Conservation (phyloP, 1,140 invertebrate genomes). For the Chlorops oryzae region DNA sequence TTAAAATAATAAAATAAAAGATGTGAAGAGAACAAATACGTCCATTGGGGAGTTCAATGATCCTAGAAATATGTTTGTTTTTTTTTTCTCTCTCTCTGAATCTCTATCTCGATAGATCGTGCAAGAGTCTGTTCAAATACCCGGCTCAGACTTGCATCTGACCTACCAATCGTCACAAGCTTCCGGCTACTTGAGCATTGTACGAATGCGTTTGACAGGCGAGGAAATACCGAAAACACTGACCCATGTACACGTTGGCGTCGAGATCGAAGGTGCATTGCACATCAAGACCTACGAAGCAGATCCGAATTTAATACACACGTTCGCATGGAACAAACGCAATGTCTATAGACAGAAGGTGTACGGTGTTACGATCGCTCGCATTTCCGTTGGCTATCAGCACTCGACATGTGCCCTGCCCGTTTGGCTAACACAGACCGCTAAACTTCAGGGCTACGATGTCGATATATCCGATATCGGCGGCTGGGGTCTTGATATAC, state of each 20-base stretch:
- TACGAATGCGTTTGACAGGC: constrained; percentile 85
- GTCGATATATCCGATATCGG: constrained; percentile 95
- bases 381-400: constrained; percentile 89
- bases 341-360: constrained; percentile 97
- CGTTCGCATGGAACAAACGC: constrained; percentile 93
- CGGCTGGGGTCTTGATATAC: constrained; percentile 95
- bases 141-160: constrained; percentile 83
- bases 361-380: constrained; percentile 79
- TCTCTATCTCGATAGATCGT: no score
- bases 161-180: constrained; percentile 90
- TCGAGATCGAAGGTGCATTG: constrained; percentile 85
- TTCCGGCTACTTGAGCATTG: constrained; percentile 84
- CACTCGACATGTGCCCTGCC: constrained; percentile 78
- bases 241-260: constrained; percentile 80
- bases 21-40: no score
- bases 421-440: constrained; percentile 91
- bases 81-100: constrained; percentile 36
- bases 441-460: constrained; percentile 91
- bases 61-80: background rate
- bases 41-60: no score
- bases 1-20: no score
- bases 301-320: constrained; percentile 88
- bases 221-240: constrained; percentile 71
- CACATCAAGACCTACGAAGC: constrained; percentile 91
- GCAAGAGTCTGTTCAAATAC: constrained; percentile 89